Evolutionary conservation across 2,113 vertebrate species (phyloP).

Genomic region (Camelus dromedarius): DNA sequence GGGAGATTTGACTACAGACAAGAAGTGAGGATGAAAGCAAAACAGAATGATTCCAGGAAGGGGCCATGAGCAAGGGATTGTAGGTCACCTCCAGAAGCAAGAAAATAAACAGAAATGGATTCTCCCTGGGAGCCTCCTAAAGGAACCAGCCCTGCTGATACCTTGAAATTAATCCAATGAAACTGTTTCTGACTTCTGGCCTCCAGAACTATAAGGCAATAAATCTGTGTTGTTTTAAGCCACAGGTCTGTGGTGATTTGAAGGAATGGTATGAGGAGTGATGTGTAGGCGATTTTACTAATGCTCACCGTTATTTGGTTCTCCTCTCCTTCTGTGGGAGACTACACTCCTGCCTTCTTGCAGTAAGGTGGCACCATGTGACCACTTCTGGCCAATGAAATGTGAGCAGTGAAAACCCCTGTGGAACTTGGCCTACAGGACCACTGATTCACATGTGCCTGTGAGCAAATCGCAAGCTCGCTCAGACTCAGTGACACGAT

Average conservation of each 20-base stretch:
- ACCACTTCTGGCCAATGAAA: slow-evolving; percentile 10
- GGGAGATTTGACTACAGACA: background rate
- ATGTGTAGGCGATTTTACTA: background rate
- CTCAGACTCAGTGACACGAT: background rate
- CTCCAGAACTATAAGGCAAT: background rate
- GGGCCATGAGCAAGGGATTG: background rate
- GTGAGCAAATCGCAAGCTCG: background rate
- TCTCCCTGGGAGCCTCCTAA: background rate
- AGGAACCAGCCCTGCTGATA: background rate
- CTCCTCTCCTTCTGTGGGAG: background rate
- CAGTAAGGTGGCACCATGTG: background rate
- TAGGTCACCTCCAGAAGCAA: background rate
- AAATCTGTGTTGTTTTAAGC: background rate
- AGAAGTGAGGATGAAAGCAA: background rate
- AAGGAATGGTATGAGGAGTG: background rate
- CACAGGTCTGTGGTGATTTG: background rate
- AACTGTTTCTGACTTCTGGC: background rate
- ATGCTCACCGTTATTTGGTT: background rate
- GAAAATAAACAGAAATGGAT: background rate
- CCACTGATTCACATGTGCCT: background rate
- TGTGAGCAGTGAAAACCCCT: background rate
- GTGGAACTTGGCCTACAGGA: background rate
- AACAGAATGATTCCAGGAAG: background rate
- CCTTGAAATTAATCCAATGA: background rate
- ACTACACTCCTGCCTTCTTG: background rate